Evolutionary conservation across 2,113 vertebrate species (phyloP).

Genomic region (Notarius quadriscutis): DNA sequence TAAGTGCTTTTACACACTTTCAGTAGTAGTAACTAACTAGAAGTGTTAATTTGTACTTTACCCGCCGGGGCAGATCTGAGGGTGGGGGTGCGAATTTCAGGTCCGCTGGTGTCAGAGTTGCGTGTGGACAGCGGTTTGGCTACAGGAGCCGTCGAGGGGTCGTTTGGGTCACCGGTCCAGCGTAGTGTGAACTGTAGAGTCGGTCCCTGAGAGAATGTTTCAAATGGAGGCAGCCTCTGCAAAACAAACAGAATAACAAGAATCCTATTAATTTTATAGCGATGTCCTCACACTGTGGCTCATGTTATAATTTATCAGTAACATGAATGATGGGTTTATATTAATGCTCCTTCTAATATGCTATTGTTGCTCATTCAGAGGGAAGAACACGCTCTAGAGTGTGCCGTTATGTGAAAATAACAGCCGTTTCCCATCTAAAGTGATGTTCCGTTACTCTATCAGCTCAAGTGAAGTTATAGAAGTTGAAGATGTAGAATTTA

Average conservation of each 20-base stretch:
- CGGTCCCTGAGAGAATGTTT: conserved; percentile 99
- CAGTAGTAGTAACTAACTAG: not conserved
- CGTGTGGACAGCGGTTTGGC: conserved; percentile 94
- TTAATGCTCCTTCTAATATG: not conserved
- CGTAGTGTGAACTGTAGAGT: conserved; percentile 97
- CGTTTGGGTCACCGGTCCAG: conserved; percentile 90
- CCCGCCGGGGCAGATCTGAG: conserved; percentile 88
- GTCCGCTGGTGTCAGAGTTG: conserved; percentile 88
- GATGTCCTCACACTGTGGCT: not conserved
- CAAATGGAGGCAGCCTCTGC: conserved; percentile 94
- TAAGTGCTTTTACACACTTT: not conserved
- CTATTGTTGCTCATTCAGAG: not conserved
- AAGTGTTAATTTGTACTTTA: conserved; percentile 60
- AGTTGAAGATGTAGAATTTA: too few species aligned
- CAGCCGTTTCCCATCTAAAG: too few species aligned
- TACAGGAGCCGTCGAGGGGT: conserved; percentile 90
- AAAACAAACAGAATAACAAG: not conserved
- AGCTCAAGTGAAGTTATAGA: too few species aligned
- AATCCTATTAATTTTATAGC: too few species aligned
- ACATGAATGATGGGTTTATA: not conserved
- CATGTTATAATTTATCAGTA: not conserved
- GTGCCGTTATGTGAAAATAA: too few species aligned
- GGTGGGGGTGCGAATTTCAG: conserved; percentile 88
- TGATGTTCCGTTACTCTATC: too few species aligned
- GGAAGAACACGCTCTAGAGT: too few species aligned